phyloP scores from a whole-genome alignment of 2,113 vertebrate species.

The Hipposideros armiger region DNA sequence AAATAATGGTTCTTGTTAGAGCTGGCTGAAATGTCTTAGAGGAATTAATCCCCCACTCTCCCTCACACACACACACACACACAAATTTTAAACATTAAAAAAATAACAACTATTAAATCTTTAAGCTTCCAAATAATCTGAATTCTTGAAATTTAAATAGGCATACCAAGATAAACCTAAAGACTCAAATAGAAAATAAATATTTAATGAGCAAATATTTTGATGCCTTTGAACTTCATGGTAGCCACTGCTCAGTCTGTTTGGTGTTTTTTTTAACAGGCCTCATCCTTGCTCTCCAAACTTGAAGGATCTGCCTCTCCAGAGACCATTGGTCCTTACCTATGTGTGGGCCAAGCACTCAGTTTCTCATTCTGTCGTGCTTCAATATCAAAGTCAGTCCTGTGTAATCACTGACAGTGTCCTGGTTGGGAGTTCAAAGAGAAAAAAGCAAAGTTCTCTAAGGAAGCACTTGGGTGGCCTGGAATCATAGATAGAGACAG shows the following conservation, averaged over 20 bases:
- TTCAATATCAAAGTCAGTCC: not conserved
- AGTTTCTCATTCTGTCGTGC: not conserved
- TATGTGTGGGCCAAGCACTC: no score
- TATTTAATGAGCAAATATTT: not conserved
- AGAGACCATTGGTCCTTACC: fast-evolving
- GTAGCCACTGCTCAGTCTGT: not conserved
- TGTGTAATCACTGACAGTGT: constrained; percentile 20
- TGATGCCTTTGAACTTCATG: not conserved
- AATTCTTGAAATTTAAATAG: constrained; percentile 26
- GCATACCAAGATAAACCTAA: not conserved
- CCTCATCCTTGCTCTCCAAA: not conserved
- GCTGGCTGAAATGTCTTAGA: not conserved
- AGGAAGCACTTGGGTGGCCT: constrained; percentile 28
- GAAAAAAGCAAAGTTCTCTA: not conserved
- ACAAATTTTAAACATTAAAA: not conserved
- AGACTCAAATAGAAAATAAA: constrained; percentile 1
- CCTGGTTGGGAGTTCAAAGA: not conserved
- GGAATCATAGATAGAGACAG: constrained; percentile 32
- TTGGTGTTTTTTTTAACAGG: not conserved
- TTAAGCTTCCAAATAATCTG: not conserved
- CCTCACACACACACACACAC: not conserved
- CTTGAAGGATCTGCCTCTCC: not conserved
- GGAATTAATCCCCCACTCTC: not conserved
- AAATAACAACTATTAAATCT: constrained; percentile 24
- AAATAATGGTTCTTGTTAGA: not conserved